Base-by-base conservation (phyloP, 2,113 vertebrate species). In the Osmerus mordax region DNA sequence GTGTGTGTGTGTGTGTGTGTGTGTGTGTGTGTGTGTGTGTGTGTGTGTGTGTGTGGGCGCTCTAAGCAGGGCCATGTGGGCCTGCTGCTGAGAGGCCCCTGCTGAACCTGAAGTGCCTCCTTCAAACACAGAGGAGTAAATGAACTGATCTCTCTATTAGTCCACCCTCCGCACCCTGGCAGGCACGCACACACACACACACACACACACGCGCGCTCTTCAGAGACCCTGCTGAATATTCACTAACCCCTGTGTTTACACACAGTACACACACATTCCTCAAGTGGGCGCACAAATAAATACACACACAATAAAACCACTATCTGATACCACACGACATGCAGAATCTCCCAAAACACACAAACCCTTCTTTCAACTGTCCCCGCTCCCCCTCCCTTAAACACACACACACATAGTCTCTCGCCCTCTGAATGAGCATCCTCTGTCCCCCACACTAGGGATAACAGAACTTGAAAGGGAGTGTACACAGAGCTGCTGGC, bases 101-200 rank as follows among this genome's bases (percentile, higher is more conserved):
- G 82, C 86, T 88, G 79, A n/a, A 89, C 85, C 78, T 91, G 86
- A 90, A 95, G 92, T 92, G 93, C 91, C 93, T 91, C 91, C 90
- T 95, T 94, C 89, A 94, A 96, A 95, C 89, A 92, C 89, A 91
- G 91, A 90, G 87, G 92, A 94, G 89, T 87, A 89, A 94, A 94
- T 89, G 86, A 89, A 93, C 90, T 94, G 93, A 89, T 95, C 95
- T 95, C 91, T 95, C 91, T 92, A 90, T 93, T 94, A 88, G 83
- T 87, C 87, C 91, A 94, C 93, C 94, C 92, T 93, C 94, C 84
- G 89, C 83, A 88, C 91, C 92, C 91, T 91, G 90, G 90, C 90
- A 89, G 89, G 88, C 85, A 88, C 87, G 81, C 89, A 91, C 89
- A 58, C 65, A 63, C 62, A 71, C 56, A 72, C 65, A 60, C 29